These are phyloP conservation scores for Lepidocolaptes lacrymiger DNA, from an alignment of 2,797 vertebrate species.

Conservation along the genomic window DNA sequence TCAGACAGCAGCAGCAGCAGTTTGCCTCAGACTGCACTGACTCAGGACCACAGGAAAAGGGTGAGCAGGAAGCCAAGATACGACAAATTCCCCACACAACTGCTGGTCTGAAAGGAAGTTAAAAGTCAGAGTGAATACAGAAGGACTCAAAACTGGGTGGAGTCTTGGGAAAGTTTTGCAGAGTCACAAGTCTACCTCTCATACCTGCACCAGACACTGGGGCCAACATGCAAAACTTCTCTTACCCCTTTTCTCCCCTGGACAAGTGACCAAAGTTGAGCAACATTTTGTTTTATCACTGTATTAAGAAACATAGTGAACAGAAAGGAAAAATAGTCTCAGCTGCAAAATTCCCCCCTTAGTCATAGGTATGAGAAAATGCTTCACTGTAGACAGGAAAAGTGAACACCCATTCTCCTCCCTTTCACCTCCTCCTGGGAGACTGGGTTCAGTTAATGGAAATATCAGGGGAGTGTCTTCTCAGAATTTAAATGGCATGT, in stretches of 20 bases:
- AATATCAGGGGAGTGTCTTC: neutral
- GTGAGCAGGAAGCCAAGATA: neutral
- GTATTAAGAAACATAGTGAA: neutral
- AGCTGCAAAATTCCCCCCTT: slow-evolving; percentile 21
- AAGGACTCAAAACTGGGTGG: neutral
- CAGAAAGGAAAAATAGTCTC: slow-evolving; percentile 5
- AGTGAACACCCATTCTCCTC: slow-evolving; percentile 56
- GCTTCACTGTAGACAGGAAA: slow-evolving; percentile 24
- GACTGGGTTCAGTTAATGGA: neutral
- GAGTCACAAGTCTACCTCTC: neutral
- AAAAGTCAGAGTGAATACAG: neutral
- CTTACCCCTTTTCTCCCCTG: neutral
- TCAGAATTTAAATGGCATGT: neutral
- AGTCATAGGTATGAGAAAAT: slow-evolving; percentile 63
- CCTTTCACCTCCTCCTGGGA: slow-evolving; percentile 14
- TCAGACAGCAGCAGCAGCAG: neutral
- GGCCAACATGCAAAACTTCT: neutral
- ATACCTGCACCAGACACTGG: neutral
- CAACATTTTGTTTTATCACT: neutral
- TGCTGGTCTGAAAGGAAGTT: neutral
- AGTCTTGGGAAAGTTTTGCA: neutral
- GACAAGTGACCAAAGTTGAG: neutral
- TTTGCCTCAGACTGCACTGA: neutral
- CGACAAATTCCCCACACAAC: neutral
- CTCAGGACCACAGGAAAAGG: neutral